phyloP scores from a whole-genome alignment of 2,888 invertebrate genomes.

The Dastarcus helophoroides region DNA sequence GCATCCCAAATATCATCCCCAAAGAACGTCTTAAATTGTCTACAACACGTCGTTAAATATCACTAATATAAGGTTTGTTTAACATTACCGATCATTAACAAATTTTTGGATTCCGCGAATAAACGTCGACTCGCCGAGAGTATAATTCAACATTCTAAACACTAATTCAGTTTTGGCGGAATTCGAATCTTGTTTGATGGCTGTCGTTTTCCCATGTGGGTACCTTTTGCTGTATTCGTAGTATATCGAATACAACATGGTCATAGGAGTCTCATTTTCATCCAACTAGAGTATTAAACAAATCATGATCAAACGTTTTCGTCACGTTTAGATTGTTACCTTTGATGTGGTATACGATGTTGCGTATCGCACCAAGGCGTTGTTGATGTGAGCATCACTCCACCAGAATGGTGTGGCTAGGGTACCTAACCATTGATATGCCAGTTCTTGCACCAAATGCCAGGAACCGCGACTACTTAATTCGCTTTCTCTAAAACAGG shows the following conservation, averaged over 20 bases:
- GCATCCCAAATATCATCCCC: slow-evolving; percentile 71
- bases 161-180: slow-evolving; percentile 67
- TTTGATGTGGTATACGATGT: slow-evolving; percentile 61
- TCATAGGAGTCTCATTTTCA: slow-evolving; percentile 64
- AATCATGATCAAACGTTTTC: slow-evolving; percentile 3
- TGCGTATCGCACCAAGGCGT: slow-evolving; percentile 63
- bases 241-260: slow-evolving; percentile 63
- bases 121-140: slow-evolving; percentile 67
- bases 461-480: slow-evolving; percentile 52
- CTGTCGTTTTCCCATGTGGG: slow-evolving; percentile 66
- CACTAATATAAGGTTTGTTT: slow-evolving; percentile 1
- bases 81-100: slow-evolving; percentile 46
- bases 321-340: slow-evolving; percentile 43
- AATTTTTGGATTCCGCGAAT: slow-evolving; percentile 59
- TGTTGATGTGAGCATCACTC: slow-evolving; percentile 65
- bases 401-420: slow-evolving; percentile 66
- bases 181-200: slow-evolving; percentile 61
- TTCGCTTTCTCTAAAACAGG: slow-evolving; percentile 57
- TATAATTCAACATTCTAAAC: slow-evolving; percentile 83
- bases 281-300: slow-evolving; percentile 42
- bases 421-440: slow-evolving; percentile 72
- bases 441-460: slow-evolving; percentile 58
- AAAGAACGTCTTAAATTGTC: slow-evolving; percentile 62
- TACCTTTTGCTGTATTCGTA: slow-evolving; percentile 71
- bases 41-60: slow-evolving; percentile 26